A percentile compares a stretch with the other conserved stretches of the same genome.
Evolutionary conservation across 2,888 invertebrate genomes (phyloP).

Genomic region (Heliconius erato): DNA sequence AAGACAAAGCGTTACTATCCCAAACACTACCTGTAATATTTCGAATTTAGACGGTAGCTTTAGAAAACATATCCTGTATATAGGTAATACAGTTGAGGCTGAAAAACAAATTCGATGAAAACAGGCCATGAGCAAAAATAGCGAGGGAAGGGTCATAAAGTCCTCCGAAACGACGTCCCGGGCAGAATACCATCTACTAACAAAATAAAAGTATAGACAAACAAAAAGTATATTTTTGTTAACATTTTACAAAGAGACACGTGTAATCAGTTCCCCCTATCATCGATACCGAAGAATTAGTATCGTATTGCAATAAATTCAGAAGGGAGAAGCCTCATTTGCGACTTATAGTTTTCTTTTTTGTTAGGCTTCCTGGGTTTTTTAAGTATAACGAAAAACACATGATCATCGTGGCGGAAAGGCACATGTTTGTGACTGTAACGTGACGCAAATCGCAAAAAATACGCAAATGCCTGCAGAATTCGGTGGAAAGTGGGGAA

Average conservation of each 20-base stretch:
- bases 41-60: neutral
- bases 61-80: neutral
- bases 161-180: neutral
- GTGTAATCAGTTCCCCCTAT: constrained; percentile 23
- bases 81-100: neutral
- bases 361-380: constrained; percentile 68
- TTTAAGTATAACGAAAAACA: neutral
- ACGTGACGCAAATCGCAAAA: no score
- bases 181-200: neutral
- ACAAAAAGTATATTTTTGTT: neutral
- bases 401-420: no score
- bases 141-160: neutral
- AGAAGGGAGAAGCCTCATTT: constrained; percentile 59
- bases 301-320: constrained; percentile 83
- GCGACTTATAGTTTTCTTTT: constrained; percentile 67
- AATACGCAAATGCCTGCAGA: no score
- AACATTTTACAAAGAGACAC: neutral
- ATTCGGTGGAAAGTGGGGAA: no score
- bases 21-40: neutral
- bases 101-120: neutral
- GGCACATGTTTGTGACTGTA: no score
- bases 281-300: constrained; percentile 35
- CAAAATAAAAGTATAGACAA: neutral
- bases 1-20: neutral
- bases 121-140: neutral